These are phyloP conservation scores for Drosophila putrida DNA, from an alignment of 2,888 invertebrate genomes.

Conservation along the genomic window DNA sequence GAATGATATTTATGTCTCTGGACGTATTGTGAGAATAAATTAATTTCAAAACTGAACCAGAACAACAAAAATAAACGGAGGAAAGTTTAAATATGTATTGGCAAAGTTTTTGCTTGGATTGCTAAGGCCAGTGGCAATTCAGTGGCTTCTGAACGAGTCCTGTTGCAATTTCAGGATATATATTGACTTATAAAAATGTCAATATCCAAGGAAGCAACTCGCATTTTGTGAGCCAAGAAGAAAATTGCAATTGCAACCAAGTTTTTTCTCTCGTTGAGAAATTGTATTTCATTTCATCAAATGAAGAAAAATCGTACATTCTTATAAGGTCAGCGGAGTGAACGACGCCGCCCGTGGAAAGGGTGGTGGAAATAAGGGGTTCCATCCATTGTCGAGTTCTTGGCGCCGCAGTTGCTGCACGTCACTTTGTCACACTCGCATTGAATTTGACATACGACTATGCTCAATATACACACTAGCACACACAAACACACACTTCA, in stretches of 20 bases:
- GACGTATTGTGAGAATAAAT: slow-evolving; percentile 63
- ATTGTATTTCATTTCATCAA: slow-evolving; percentile 81
- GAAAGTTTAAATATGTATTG: slow-evolving; percentile 58
- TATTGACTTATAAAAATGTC: slow-evolving; percentile 81
- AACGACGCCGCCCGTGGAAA: slow-evolving; percentile 16
- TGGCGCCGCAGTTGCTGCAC: slow-evolving; percentile 57
- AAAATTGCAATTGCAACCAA: slow-evolving; percentile 74
- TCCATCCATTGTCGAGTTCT: slow-evolving; percentile 54
- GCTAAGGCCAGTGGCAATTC: slow-evolving; percentile 25
- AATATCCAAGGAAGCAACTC: slow-evolving; percentile 61
- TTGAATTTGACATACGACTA: slow-evolving; percentile 71
- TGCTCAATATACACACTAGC: not conserved
- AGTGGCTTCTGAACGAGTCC: slow-evolving; percentile 15
- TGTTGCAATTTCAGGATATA: slow-evolving; percentile 61
- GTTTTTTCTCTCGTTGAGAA: slow-evolving; percentile 67
- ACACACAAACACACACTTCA: slow-evolving; percentile 4
- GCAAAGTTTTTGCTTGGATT: slow-evolving; percentile 44
- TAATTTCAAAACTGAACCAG: slow-evolving; percentile 47
- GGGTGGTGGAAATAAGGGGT: not conserved
- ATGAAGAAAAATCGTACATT: slow-evolving; percentile 81
- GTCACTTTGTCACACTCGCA: slow-evolving; percentile 67
- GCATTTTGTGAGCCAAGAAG: slow-evolving; percentile 56
- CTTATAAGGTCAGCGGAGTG: slow-evolving; percentile 66
- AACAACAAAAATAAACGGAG: slow-evolving; percentile 17
- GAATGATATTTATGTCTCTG: slow-evolving; percentile 56